These are phyloP conservation scores for Euphydryas editha DNA, from an alignment of 2,888 invertebrate species.

Conservation along the genomic window DNA sequence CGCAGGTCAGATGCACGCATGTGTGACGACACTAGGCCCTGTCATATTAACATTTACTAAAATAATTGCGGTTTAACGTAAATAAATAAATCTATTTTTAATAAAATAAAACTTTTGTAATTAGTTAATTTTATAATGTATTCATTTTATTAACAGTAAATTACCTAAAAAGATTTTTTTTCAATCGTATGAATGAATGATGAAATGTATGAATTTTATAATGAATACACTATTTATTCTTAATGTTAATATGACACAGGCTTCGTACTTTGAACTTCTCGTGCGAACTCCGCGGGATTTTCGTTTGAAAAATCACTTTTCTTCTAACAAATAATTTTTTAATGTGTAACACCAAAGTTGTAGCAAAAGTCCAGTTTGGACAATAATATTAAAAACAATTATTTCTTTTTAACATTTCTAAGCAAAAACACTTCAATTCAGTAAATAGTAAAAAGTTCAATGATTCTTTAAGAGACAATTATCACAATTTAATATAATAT, in stretches of 20 bases:
- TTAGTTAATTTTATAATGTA: too few relatives aligned
- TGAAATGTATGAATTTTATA: too few relatives aligned
- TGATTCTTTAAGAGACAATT: neutral
- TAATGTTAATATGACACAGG: constrained; percentile 8
- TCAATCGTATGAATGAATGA: too few relatives aligned
- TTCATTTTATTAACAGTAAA: too few relatives aligned
- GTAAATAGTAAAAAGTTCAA: neutral
- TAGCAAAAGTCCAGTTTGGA: neutral
- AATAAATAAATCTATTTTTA: neutral
- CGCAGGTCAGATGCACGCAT: constrained; percentile 89
- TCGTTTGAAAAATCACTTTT: constrained; percentile 21
- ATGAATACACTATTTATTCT: too few relatives aligned
- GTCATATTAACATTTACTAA: constrained; percentile 19
- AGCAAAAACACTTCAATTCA: neutral
- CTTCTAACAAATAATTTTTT: constrained; percentile 27
- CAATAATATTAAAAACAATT: neutral
- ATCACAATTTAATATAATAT: neutral
- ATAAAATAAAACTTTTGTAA: neutral
- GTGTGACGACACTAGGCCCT: constrained; percentile 54
- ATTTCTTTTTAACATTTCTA: neutral
- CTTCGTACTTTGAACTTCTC: neutral
- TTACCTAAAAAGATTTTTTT: neutral
- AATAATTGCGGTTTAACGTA: too few relatives aligned
- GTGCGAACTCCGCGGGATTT: constrained; percentile 8
- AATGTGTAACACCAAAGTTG: constrained; percentile 31